These are phyloP conservation scores for Pseudochaenichthys georgianus DNA, from an alignment of 2,797 vertebrate species.

Conservation along the genomic window DNA sequence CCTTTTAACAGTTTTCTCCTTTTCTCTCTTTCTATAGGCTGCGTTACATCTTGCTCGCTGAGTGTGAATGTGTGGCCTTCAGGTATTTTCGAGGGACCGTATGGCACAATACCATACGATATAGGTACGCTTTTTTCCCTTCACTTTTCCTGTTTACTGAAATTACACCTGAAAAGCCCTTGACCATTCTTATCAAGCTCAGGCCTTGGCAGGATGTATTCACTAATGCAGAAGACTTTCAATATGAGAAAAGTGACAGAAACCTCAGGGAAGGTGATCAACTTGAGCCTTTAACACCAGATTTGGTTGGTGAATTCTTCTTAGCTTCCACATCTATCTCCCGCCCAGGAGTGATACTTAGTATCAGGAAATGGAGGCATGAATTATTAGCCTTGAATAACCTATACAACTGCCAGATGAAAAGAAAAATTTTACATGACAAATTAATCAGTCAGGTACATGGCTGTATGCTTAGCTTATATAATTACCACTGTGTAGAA, in stretches of 20 bases:
- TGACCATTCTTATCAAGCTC: conserved; percentile 37
- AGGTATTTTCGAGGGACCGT: conserved; percentile 71
- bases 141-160: neutral
- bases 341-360: conserved; percentile 11
- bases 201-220: conserved; percentile 1
- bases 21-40: conserved; percentile 44
- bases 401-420: neutral
- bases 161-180: neutral
- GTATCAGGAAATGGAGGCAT: neutral
- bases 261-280: conserved; percentile 30
- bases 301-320: conserved; percentile 19
- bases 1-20: neutral
- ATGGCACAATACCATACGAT: conserved; percentile 78
- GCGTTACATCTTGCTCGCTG: conserved; percentile 22
- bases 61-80: conserved; percentile 71
- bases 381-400: conserved; percentile 10
- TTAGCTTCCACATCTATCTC: conserved; percentile 5
- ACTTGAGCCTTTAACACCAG: conserved; percentile 21
- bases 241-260: conserved; percentile 23
- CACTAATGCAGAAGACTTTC: conserved; percentile 2
- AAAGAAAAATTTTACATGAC: neutral
- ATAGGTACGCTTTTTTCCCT: conserved; percentile 75
- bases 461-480: neutral
- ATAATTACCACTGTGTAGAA: neutral
- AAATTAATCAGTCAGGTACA: neutral